Percentiles rank a stretch among this genome's conserved stretches.
Evolutionary conservation across 2,113 vertebrate species (phyloP).

Genomic region (Panthera tigris): DNA sequence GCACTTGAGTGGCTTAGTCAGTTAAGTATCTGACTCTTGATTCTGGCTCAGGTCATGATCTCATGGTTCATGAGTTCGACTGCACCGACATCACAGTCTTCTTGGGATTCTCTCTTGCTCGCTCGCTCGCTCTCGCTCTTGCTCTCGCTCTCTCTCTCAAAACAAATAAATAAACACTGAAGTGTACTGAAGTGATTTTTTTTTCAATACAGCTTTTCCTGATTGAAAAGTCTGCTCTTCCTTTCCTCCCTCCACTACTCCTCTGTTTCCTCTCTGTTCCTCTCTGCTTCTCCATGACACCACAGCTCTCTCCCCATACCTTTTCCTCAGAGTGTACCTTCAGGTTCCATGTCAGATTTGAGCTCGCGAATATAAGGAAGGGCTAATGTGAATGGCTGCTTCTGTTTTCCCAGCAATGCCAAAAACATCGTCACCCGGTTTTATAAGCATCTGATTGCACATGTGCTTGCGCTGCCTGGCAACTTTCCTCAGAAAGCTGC

Average conservation of each 20-base stretch:
- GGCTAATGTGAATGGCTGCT: conserved; percentile 76
- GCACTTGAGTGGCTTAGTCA: too few species aligned
- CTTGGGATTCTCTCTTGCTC: too few species aligned
- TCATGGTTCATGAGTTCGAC: too few species aligned
- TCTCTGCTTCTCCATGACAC: not conserved
- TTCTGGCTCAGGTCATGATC: too few species aligned
- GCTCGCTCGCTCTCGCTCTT: too few species aligned
- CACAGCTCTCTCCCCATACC: not conserved
- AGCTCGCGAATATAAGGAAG: conserved; percentile 70
- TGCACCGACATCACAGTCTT: too few species aligned
- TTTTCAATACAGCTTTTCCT: conserved; percentile 8
- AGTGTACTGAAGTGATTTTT: not conserved
- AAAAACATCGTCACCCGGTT: conserved; percentile 53
- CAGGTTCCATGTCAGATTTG: conserved; percentile 74
- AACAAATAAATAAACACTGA: too few species aligned
- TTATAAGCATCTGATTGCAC: conserved; percentile 73
- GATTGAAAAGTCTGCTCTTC: conserved; percentile 24
- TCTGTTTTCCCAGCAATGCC: conserved; percentile 73
- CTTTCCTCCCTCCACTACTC: not conserved
- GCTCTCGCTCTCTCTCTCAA: too few species aligned
- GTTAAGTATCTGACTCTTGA: too few species aligned
- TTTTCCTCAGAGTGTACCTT: conserved; percentile 61
- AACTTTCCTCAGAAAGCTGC: conserved; percentile 51
- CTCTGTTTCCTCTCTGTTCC: not conserved
- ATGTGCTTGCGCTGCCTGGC: conserved; percentile 48